Conservation (phyloP, 2,113 vertebrate genomes). For the Toxostoma redivivum region DNA sequence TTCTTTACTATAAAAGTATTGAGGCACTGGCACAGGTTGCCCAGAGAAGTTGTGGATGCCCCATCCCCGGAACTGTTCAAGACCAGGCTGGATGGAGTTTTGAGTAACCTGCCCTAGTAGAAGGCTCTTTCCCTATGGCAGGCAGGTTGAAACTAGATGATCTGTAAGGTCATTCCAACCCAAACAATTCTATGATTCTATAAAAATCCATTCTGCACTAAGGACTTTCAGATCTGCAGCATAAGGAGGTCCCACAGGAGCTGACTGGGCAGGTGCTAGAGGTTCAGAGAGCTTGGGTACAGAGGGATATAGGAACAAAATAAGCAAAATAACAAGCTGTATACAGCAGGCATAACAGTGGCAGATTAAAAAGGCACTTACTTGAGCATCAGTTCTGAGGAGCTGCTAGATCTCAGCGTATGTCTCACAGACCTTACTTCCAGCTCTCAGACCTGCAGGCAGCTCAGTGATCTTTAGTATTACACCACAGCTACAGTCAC, state of each 20-base stretch:
- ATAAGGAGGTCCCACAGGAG: not conserved
- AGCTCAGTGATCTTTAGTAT: not conserved
- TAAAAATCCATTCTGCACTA: not conserved
- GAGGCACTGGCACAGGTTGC: not conserved
- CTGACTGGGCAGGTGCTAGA: not conserved
- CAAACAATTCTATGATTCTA: not conserved
- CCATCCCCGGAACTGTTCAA: not conserved
- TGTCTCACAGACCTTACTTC: not conserved
- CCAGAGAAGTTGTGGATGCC: not conserved
- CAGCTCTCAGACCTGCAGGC: not conserved
- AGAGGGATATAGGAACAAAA: not conserved
- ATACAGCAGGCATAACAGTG: rapidly evolving
- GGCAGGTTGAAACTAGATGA: not conserved
- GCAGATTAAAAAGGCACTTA: not conserved
- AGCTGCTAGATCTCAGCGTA: not conserved
- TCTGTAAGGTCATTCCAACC: not conserved
- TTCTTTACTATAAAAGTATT: not conserved
- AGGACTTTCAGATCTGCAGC: not conserved
- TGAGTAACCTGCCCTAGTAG: no score
- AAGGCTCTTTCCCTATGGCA: not conserved
- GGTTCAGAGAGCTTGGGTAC: not conserved
- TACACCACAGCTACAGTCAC: not conserved
- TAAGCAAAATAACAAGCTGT: not conserved
- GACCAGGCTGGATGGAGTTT: not conserved
- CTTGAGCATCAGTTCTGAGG: not conserved